Percentiles rank a stretch among this genome's conserved stretches.
Evolutionary conservation across 2,888 invertebrate genomes (phyloP).

Genomic region (Orthosia cruda): DNA sequence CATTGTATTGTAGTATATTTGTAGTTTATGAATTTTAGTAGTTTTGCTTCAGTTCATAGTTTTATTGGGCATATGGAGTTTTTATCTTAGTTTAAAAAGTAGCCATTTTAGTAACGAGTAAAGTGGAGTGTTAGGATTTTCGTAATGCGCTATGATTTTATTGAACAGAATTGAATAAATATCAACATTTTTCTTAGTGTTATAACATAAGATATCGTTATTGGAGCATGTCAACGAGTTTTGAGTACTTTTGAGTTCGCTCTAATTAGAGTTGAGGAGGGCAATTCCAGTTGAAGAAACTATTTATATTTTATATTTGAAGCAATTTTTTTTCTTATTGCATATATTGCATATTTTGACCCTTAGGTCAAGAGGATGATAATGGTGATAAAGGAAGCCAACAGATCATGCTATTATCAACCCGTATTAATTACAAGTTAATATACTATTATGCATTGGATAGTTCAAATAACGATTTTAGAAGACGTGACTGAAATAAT

Average conservation of each 20-base stretch:
- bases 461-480: neutral
- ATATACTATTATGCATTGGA: neutral
- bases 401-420: neutral
- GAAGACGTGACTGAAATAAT: neutral
- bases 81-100: conserved; percentile 22
- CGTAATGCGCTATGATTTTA: neutral
- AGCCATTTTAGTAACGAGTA: neutral
- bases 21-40: conserved; percentile 37
- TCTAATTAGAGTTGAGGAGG: neutral
- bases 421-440: neutral
- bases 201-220: conserved; percentile 23
- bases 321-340: too few relatives aligned
- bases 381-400: neutral
- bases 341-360: too few relatives aligned
- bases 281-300: neutral
- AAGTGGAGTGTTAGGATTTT: neutral
- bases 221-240: neutral
- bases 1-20: conserved; percentile 24
- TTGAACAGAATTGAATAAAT: neutral
- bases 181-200: neutral
- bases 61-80: conserved; percentile 37
- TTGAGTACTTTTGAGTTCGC: conserved; percentile 8
- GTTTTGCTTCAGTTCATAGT: conserved; percentile 6
- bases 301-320: too few relatives aligned
- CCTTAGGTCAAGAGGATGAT: neutral